Evolutionary conservation across 1,140 invertebrate species (phyloP).

Genomic region (Matsumurasca onukii): DNA sequence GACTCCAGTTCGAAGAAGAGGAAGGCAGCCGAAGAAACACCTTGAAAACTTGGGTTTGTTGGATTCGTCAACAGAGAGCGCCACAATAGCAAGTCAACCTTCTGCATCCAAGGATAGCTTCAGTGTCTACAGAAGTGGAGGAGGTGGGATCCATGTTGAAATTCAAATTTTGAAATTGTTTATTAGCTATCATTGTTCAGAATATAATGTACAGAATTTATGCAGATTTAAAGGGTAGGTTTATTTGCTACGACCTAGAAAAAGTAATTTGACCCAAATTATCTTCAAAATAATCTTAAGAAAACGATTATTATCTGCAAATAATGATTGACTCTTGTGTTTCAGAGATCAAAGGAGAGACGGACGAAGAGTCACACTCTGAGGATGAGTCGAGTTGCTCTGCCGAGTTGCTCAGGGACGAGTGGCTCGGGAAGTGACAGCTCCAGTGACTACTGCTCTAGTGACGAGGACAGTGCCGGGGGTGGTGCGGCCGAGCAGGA

Average conservation of each 20-base stretch:
- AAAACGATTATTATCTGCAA: no score
- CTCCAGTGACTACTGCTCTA: slow-evolving; percentile 32
- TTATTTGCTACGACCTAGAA: no score
- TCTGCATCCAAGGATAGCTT: slow-evolving; percentile 54
- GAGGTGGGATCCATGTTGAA: slow-evolving; percentile 42
- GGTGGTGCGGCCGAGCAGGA: slow-evolving; percentile 33
- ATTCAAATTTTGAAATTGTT: not conserved
- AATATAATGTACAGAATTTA: no score
- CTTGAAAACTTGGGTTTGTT: slow-evolving; percentile 3
- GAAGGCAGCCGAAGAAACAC: slow-evolving; percentile 20
- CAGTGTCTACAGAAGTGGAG: slow-evolving; percentile 53
- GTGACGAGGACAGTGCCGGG: slow-evolving; percentile 35
- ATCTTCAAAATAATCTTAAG: no score
- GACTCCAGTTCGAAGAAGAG: slow-evolving; percentile 17
- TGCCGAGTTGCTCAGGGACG: slow-evolving; percentile 36
- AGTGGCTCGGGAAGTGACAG: slow-evolving; percentile 35
- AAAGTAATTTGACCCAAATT: no score
- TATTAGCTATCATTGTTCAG: not conserved
- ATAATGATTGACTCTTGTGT: no score
- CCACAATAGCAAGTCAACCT: slow-evolving; percentile 22
- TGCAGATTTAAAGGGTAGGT: no score
- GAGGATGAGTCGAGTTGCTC: slow-evolving; percentile 45
- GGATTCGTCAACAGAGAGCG: slow-evolving; percentile 30
- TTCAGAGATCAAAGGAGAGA: slow-evolving; percentile 42
- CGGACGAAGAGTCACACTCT: slow-evolving; percentile 47